Evolutionary conservation across 2,113 vertebrate genomes (phyloP), one percentile per base, ranked within the genome.

Genomic region (Alosa alosa): DNA sequence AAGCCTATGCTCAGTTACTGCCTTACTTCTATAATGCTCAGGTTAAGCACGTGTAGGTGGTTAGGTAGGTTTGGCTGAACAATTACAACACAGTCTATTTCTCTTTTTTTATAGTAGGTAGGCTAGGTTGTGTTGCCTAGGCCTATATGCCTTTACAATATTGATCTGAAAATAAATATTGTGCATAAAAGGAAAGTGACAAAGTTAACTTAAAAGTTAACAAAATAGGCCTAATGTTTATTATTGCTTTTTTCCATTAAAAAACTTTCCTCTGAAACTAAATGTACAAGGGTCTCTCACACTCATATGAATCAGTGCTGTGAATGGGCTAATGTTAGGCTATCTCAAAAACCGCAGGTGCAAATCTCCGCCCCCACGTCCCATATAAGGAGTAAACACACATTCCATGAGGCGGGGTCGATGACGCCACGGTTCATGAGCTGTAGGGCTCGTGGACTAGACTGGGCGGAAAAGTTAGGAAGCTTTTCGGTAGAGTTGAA

Each of bases 401-500:
- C 94, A 94, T 95, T 95, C 94, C 94, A 90, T 0, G 41, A 91
- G 84, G 94, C 89, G 94, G 94, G 47, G 91, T 84, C 83, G 13
- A 84, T 88, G 90, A 88, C 92, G 92, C 91, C 93, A 91, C 90
- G 92, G 91, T 93, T 94, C 91, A 95, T 95, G 95, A 91, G 85
- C 87, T 82, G 64, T 78, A 78, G 41, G 83, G 83, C 87, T 90
- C 86, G 81, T 82, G 87, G 81, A 52, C 44, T 87, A 86, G 82
- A 50, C 44, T 86, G 88, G 88, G 86, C 84, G 87, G 57, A 90
- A 31, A 83, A n/a, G 87, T 82, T 84, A 39, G 31, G 78, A 78
- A 78, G 72, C 72, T 11, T 13, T 36, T 78, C 72, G 4, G 13
- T 36, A 78, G 72, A 78, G 72, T 78, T 78, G 31, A 78, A 78